phyloP scores from a whole-genome alignment of 2,888 invertebrate genomes.

The Timema podura region DNA sequence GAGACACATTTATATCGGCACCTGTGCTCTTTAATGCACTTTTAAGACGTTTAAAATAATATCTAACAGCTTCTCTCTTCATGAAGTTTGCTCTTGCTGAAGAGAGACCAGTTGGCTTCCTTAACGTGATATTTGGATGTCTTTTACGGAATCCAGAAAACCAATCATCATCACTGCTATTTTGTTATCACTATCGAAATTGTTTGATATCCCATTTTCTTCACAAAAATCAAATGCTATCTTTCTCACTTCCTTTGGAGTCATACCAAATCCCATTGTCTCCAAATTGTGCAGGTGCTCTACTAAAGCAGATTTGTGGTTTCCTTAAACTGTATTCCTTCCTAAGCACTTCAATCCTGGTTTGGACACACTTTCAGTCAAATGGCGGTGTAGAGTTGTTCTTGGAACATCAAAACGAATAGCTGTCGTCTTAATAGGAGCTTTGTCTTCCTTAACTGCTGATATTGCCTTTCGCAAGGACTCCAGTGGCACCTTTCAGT shows the following conservation, averaged over 20 bases:
- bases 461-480: neutral
- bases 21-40: constrained; percentile 10
- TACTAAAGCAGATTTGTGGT: neutral
- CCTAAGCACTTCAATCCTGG: constrained; percentile 9
- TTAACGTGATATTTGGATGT: constrained; percentile 3
- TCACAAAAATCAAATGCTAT: constrained; percentile 11
- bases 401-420: too few species aligned
- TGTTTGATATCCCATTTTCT: constrained; percentile 7
- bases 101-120: constrained; percentile 6
- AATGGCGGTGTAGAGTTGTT: too few species aligned
- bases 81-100: constrained; percentile 10
- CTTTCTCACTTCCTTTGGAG: neutral
- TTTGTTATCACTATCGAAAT: constrained; percentile 12
- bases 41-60: constrained; percentile 12
- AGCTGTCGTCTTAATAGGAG: too few species aligned
- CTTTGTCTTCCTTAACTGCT: neutral
- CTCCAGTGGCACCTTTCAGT: constrained; percentile 11
- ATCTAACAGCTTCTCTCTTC: neutral
- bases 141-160: constrained; percentile 13
- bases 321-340: neutral
- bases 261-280: constrained; percentile 11
- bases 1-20: constrained; percentile 2
- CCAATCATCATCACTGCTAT: neutral
- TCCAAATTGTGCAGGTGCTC: neutral
- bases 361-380: neutral